Base-by-base conservation (phyloP, 2,113 vertebrate species). In the pig (Sus scrofa) region DNA sequence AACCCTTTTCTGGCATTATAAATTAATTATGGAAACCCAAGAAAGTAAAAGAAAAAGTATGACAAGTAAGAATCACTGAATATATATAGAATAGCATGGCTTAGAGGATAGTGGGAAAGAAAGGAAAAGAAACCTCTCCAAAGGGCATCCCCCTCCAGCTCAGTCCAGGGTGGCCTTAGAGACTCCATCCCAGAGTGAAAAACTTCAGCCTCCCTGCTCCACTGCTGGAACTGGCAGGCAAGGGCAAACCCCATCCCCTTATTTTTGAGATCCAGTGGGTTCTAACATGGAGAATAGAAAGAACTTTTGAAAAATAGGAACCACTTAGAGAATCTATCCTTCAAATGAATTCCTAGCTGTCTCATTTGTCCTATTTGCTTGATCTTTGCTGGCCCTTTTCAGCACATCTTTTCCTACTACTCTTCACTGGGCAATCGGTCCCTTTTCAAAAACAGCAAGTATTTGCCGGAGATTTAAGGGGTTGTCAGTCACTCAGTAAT, bases 191-290 rank as follows among this genome's bases (percentile, higher is more conserved):
- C 67, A 44, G 82, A 37, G 30, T 7, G 24, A 14, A 52, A 58
- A 67, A 6, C 22, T 13, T n/a, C 34, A 71, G 70, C 56, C 75
- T 44, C 18, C 32, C 18, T 6, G 13, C 24, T 56, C 30, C 10
- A 20, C 13, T 32, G 30, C 32, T 44, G 50, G 71, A 62, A 44
- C 11, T 56, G 10, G 60, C 24, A 34, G 15, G 26, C 3, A 58
- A 44, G 11, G 14, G 6, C 19, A 20, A 16, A 19, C 3, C 1
- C 9, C 3, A 30, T 26, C 0, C 1, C 0, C 7, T 20, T 16
- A 26, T 32, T 78, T 19, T 15, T 68, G 18, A 89, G n/a, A 65
- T 39, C 39, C 56, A 20, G 27, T 60, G 15, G 22, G 50, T 65
- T 88, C 18, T 56, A 27, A 67, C 20, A 32, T n/a, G 24, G 39